Evolutionary conservation across 37 sponge, comb jelly and placozoan species (phyloP).

Genomic region (Tethya wilhelma): DNA sequence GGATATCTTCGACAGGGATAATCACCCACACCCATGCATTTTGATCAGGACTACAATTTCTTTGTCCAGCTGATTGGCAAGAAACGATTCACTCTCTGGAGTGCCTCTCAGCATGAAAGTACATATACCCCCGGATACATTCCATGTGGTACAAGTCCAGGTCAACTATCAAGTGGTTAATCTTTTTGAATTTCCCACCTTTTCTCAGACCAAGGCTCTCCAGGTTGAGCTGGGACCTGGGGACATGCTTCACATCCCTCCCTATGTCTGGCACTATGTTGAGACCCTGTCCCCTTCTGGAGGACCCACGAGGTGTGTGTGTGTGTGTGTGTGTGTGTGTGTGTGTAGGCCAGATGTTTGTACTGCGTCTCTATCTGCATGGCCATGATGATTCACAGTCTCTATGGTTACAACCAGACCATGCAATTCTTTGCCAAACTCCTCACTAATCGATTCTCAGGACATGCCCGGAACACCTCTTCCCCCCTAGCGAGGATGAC

Average conservation of each 20-base stretch:
- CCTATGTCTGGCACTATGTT: slow-evolving; percentile 95
- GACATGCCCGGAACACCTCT: slow-evolving; percentile 83
- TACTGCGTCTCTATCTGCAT: slow-evolving; percentile 84
- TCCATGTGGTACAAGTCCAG: slow-evolving; percentile 96
- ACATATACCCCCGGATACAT: slow-evolving; percentile 84
- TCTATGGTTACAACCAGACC: slow-evolving; percentile 86
- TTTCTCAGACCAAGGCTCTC: slow-evolving; percentile 62
- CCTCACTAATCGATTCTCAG: slow-evolving; percentile 63
- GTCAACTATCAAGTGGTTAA: slow-evolving; percentile 70
- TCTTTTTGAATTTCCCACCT: slow-evolving; percentile 50
- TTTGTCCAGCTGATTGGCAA: slow-evolving; percentile 84
- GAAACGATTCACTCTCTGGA: slow-evolving; percentile 90
- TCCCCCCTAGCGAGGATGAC: slow-evolving; percentile 65
- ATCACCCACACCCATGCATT: slow-evolving; percentile 90
- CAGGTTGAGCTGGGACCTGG: slow-evolving; percentile 82
- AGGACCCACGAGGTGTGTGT: no score
- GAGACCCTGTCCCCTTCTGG: slow-evolving; percentile 82
- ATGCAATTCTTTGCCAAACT: slow-evolving; percentile 73
- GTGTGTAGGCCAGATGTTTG: slow-evolving; percentile 86
- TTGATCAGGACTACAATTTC: slow-evolving; percentile 92
- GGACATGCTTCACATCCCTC: slow-evolving; percentile 84
- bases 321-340: no score
- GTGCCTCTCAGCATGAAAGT: slow-evolving; percentile 78
- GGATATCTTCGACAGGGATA: slow-evolving; percentile 91
- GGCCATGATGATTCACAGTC: slow-evolving; percentile 86